A percentile compares a stretch with the other conserved stretches of the same genome.
Conservation (phyloP, 2,888 invertebrate genomes). For the Philhelius pedissequus region DNA sequence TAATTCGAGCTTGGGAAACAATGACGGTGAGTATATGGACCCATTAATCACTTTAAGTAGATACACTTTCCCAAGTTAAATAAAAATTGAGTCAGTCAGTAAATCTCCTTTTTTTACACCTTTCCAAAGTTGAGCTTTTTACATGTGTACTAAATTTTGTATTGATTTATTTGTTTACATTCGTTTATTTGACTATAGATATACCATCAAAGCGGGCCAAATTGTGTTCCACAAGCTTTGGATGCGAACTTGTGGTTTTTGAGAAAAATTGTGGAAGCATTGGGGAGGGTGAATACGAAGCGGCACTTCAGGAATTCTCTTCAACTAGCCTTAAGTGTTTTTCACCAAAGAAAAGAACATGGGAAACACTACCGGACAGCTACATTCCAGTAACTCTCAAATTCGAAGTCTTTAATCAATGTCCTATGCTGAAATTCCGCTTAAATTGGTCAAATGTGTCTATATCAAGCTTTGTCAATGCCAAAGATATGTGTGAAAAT, state of each 20-base stretch:
- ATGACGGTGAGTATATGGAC: conserved; percentile 36
- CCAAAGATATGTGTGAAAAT: conserved; percentile 71
- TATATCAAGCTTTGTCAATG: conserved; percentile 73
- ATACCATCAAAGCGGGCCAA: conserved; percentile 86
- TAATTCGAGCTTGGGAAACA: conserved; percentile 1
- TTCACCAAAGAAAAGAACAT: conserved; percentile 86
- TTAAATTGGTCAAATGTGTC: conserved; percentile 89
- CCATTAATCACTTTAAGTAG: too few relatives aligned
- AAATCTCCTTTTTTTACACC: background rate
- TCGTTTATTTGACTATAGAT: conserved; percentile 75
- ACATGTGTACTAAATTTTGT: too few relatives aligned
- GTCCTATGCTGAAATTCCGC: conserved; percentile 91
- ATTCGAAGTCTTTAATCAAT: conserved; percentile 88
- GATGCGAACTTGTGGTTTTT: conserved; percentile 91
- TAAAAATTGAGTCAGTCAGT: background rate
- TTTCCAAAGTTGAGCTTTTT: background rate
- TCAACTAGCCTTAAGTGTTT: conserved; percentile 79
- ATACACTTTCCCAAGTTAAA: too few relatives aligned
- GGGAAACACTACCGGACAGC: conserved; percentile 83
- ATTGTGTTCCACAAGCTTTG: conserved; percentile 79
- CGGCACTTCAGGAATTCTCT: conserved; percentile 87
- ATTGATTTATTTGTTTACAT: background rate
- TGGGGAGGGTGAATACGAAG: conserved; percentile 93
- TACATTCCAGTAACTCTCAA: conserved; percentile 79
- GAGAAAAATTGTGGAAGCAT: conserved; percentile 94